phyloP scores from a whole-genome alignment of 2,888 invertebrate species.

The Pasiphila rectangulata region DNA sequence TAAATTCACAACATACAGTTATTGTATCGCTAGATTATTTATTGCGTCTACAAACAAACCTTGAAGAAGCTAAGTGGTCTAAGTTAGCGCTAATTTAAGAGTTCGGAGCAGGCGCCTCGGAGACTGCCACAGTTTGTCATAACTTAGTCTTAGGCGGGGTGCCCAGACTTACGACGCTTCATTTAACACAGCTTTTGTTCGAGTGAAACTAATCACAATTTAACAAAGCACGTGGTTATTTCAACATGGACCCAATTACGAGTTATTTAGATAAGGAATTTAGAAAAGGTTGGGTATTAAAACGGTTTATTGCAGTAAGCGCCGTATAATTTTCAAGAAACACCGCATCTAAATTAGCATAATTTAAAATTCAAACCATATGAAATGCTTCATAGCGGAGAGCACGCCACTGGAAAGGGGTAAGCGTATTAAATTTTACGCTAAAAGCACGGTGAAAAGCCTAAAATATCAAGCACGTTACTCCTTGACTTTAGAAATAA shows the following conservation, averaged over 20 bases:
- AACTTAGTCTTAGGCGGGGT: conserved; percentile 62
- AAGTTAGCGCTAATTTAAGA: conserved; percentile 79
- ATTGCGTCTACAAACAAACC: conserved; percentile 75
- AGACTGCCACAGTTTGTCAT: conserved; percentile 67
- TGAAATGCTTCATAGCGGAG: conserved; percentile 60
- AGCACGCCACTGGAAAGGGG: conserved; percentile 58
- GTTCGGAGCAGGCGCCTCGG: conserved; percentile 57
- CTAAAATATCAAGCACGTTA: conserved; percentile 63
- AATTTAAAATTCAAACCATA: conserved; percentile 68
- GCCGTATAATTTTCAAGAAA: conserved; percentile 36
- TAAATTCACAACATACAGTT: conserved; percentile 59
- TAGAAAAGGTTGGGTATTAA: conserved; percentile 3
- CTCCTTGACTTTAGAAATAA: conserved; percentile 68
- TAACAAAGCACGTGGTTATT: neutral
- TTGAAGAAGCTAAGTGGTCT: conserved; percentile 75
- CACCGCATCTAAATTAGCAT: conserved; percentile 57
- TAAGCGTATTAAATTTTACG: conserved; percentile 63
- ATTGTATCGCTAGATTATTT: conserved; percentile 71
- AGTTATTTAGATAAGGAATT: neutral
- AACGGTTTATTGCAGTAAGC: conserved; percentile 9
- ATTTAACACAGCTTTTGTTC: conserved; percentile 61
- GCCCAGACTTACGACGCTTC: conserved; percentile 50
- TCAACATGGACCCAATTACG: neutral
- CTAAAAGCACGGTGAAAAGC: conserved; percentile 50
- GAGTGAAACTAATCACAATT: conserved; percentile 53